These are phyloP conservation scores for Ophthalmolycus amberensis DNA, from an alignment of 2,113 vertebrate species.

Conservation along the genomic window DNA sequence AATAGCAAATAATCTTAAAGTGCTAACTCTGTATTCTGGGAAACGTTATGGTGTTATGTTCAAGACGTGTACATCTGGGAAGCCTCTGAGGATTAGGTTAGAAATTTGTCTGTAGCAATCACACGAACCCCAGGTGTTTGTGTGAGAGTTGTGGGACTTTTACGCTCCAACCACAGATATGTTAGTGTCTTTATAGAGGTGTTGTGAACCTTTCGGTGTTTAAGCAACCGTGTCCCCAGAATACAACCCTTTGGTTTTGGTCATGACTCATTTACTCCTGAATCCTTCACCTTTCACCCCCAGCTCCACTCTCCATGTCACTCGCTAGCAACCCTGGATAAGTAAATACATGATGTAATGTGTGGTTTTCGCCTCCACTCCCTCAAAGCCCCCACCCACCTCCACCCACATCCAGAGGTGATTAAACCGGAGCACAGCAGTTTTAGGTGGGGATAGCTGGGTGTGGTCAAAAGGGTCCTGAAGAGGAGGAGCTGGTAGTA, in stretches of 20 bases:
- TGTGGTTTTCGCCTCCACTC: conserved; percentile 61
- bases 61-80: conserved; percentile 68
- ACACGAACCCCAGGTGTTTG: conserved; percentile 42
- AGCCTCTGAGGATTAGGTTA: conserved; percentile 65
- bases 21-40: conserved; percentile 73
- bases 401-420: conserved; percentile 64
- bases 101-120: conserved; percentile 69
- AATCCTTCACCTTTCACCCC: conserved; percentile 81
- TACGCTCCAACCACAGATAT: conserved; percentile 27
- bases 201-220: conserved; percentile 58
- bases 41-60: conserved; percentile 71
- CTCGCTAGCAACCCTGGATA: conserved; percentile 67
- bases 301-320: conserved; percentile 67
- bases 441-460: conserved; percentile 59
- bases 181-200: conserved; percentile 23
- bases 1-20: conserved; percentile 77
- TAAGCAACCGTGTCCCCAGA: conserved; percentile 64
- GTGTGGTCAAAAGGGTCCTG: conserved; percentile 42
- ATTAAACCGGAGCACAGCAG: conserved; percentile 56
- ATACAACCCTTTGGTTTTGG: conserved; percentile 72
- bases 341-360: conserved; percentile 81
- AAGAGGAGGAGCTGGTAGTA: conserved; percentile 35
- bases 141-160: conserved; percentile 43
- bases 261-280: conserved; percentile 81
- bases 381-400: conserved; percentile 14